Evolutionary conservation across 2,113 vertebrate species (phyloP), one percentile per base, ranked within the genome.

Genomic region (Melanerpes aurifrons): DNA sequence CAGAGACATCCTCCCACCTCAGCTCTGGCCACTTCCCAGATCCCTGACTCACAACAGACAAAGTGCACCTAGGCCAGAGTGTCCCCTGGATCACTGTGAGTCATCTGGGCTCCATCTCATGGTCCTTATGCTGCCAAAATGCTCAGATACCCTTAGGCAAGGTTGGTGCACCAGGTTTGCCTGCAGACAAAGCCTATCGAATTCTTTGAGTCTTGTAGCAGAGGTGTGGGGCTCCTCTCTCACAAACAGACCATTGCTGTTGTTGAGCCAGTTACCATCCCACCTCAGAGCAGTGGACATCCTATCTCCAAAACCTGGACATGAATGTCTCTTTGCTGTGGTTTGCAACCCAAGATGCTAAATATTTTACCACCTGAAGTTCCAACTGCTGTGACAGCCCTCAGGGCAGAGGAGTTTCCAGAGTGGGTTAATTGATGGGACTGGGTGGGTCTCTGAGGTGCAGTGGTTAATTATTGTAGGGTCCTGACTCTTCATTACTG

Each of bases 171-270:
- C 26, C 43, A 61, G 18, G 12, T 56, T 57, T 40, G 7, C 3
- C 1, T 4, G 32, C 4, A 25, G 48, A 43, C 20, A 20, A 14
- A 54, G 31, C 14, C 29, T 54, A 35, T 15, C 21, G 57, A 35
- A 45, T 2, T 9, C 15, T 7, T 4, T 12, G 4, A 22, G 6
- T 47, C 59, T 20, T 56, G 29, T 15, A 17, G 11, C 19, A 61
- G 24, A 56, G 32, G 16, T 0, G 2, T 7, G 0, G 3, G 4
- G 9, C 7, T 26, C 45, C 22, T 54, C 57, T 53, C n/a, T 40
- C 70, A 68, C 50, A 54, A 29, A 70, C 0, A 73, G 29, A n/a
- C 26, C 53, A 24, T 7, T 35, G 72, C 21, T 22, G 21, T 21
- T 50, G 48, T 50, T 50, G 48, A 50, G 20, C 48, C 48, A 50